Conservation (phyloP, 2,888 invertebrate species). For the Erebia ligea region DNA sequence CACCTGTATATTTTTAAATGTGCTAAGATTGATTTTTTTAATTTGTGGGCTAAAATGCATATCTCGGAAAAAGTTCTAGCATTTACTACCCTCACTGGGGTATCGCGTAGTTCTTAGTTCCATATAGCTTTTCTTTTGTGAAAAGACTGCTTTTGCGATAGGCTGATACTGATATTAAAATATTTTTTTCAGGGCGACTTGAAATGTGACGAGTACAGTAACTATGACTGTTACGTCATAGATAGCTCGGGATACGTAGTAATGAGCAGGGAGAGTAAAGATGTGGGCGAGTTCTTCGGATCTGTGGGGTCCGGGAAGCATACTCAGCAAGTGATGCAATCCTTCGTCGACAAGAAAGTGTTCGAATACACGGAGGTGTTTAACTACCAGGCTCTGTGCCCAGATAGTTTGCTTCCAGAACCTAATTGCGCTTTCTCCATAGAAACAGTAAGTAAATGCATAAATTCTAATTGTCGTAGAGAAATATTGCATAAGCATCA, state of each 20-base stretch:
- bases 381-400: slow-evolving; percentile 93
- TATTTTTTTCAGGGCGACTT: slow-evolving; percentile 10
- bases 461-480: neutral
- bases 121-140: too few species aligned
- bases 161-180: neutral
- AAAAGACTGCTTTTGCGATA: neutral
- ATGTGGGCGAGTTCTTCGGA: slow-evolving; percentile 94
- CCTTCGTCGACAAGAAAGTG: slow-evolving; percentile 87
- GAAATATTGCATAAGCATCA: too few species aligned
- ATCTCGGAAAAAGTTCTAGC: too few species aligned
- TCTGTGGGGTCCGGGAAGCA: slow-evolving; percentile 70
- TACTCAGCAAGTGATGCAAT: slow-evolving; percentile 89
- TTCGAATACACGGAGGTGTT: slow-evolving; percentile 90
- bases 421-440: slow-evolving; percentile 60
- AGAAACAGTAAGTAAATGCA: slow-evolving; percentile 52
- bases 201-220: slow-evolving; percentile 76
- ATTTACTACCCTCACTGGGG: too few species aligned
- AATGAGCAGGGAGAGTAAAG: slow-evolving; percentile 85
- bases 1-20: too few species aligned
- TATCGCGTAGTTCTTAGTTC: too few species aligned
- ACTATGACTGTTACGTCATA: slow-evolving; percentile 92
- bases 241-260: slow-evolving; percentile 96
- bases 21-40: too few species aligned
- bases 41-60: too few species aligned
- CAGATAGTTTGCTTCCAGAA: slow-evolving; percentile 47